phyloP scores from a whole-genome alignment of 2,797 vertebrate species.

The Tiaroga cobitis region DNA sequence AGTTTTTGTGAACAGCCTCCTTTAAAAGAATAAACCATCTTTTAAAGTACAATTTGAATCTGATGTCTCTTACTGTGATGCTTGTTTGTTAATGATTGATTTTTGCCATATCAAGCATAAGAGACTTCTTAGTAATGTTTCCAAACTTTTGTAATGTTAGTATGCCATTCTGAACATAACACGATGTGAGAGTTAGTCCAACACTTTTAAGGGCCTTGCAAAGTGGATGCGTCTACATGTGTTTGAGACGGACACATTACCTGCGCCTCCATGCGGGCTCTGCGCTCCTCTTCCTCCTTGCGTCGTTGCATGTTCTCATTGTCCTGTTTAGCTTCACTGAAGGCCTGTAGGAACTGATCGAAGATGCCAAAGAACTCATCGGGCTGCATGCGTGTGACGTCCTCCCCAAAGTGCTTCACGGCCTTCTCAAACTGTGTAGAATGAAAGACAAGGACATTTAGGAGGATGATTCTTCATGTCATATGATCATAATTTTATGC shows the following conservation, averaged over 20 bases:
- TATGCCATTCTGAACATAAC: neutral
- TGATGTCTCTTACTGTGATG: no score
- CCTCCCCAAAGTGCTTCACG: slow-evolving; percentile 86
- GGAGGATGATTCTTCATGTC: neutral
- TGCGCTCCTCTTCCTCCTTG: slow-evolving; percentile 90
- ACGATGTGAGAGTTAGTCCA: no score
- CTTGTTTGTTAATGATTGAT: no score
- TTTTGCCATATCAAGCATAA: no score
- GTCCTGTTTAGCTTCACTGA: slow-evolving; percentile 88
- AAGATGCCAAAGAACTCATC: slow-evolving; percentile 93
- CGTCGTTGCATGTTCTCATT: slow-evolving; percentile 85
- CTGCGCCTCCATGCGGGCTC: slow-evolving; percentile 88
- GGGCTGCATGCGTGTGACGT: slow-evolving; percentile 83
- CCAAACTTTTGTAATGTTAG: neutral
- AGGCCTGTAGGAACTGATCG: slow-evolving; percentile 86
- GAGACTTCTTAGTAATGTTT: no score
- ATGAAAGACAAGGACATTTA: neutral
- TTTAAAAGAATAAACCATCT: no score
- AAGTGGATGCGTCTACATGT: neutral
- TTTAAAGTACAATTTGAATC: no score
- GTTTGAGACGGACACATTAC: slow-evolving; percentile 65
- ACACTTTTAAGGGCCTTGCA: neutral
- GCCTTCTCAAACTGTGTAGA: slow-evolving; percentile 80
- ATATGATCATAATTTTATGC: neutral
- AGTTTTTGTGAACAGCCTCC: no score